Evolutionary conservation across 2,888 invertebrate species (phyloP).

Genomic region (Lasioglossum malachurum): DNA sequence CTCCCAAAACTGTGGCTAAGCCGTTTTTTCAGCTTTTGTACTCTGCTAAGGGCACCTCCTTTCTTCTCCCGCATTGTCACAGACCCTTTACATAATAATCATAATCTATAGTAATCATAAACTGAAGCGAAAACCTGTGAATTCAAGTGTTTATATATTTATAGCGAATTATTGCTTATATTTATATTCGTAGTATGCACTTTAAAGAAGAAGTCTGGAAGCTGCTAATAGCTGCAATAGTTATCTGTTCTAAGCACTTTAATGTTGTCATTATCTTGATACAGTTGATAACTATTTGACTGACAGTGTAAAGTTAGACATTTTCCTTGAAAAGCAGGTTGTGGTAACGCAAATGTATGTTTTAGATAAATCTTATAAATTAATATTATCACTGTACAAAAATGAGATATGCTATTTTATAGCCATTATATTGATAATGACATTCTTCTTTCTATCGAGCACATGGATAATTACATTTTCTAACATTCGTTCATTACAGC

Average conservation of each 20-base stretch:
- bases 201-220: background rate
- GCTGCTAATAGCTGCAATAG: background rate
- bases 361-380: slow-evolving; percentile 37
- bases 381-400: slow-evolving; percentile 32
- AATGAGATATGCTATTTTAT: slow-evolving; percentile 20
- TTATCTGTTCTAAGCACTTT: background rate
- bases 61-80: slow-evolving; percentile 97
- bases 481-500: slow-evolving; percentile 31
- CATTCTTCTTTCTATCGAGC: slow-evolving; percentile 34
- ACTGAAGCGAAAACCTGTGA: slow-evolving; percentile 40
- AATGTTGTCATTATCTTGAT: background rate
- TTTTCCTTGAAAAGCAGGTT: background rate
- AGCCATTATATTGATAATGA: slow-evolving; percentile 44
- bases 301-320: background rate
- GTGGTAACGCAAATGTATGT: slow-evolving; percentile 15
- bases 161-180: background rate
- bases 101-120: slow-evolving; percentile 66
- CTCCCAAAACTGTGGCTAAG: slow-evolving; percentile 98
- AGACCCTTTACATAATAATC: slow-evolving; percentile 81
- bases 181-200: background rate
- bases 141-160: slow-evolving; percentile 34
- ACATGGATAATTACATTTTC: slow-evolving; percentile 32
- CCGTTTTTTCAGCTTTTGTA: slow-evolving; percentile 97
- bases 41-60: slow-evolving; percentile 95
- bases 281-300: background rate